Evolutionary conservation across 92 coral and sea anemone species (phyloP).

Genomic region (Porites divaricata): DNA sequence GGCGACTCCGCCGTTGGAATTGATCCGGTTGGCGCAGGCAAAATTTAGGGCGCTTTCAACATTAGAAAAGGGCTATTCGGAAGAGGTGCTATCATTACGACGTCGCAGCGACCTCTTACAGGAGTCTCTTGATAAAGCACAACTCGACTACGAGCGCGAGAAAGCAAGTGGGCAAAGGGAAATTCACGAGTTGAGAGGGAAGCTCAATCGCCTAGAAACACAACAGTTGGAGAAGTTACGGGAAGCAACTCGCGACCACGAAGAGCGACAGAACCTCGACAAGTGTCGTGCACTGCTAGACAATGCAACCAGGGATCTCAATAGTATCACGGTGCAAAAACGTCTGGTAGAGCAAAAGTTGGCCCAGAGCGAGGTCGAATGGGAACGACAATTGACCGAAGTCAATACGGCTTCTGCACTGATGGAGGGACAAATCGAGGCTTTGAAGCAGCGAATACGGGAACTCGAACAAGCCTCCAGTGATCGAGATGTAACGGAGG

Average conservation of each 20-base stretch:
- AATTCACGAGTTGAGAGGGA: background rate
- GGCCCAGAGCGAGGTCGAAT: background rate
- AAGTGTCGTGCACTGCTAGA: background rate
- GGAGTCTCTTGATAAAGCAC: background rate
- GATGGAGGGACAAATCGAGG: background rate
- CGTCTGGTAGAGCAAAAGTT: background rate
- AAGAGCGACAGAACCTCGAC: background rate
- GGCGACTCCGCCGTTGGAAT: background rate
- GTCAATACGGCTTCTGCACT: background rate
- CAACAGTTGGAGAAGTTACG: background rate
- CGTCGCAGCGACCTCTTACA: background rate
- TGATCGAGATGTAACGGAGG: too few species aligned
- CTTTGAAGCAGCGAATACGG: background rate
- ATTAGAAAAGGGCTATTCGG: background rate
- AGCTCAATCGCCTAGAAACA: background rate
- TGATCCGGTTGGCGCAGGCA: slow-evolving; percentile 4
- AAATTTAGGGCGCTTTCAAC: background rate
- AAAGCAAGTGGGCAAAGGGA: background rate
- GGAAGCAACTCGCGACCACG: background rate
- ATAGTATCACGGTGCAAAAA: background rate
- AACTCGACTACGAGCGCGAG: background rate
- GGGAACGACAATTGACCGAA: background rate
- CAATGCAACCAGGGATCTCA: background rate
- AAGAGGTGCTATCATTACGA: background rate
- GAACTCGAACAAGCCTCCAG: background rate